phyloP scores from a whole-genome alignment of 2,888 invertebrate species.

The Eupithecia tripunctaria region DNA sequence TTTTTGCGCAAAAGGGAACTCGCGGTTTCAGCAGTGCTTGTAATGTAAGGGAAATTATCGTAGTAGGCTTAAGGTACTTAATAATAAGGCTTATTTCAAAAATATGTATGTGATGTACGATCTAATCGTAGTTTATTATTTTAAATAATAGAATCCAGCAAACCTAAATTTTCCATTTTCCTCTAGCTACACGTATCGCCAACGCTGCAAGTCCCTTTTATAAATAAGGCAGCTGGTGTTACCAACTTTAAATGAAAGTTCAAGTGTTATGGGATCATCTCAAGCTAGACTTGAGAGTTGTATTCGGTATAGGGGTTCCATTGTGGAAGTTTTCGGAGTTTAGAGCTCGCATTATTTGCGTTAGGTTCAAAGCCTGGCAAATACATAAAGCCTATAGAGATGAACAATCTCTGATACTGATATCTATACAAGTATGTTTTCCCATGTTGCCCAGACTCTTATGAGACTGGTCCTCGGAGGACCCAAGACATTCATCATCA shows the following conservation, averaged over 20 bases:
- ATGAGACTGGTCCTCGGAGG: too few species aligned
- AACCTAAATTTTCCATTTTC: background rate
- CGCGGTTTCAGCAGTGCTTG: too few species aligned
- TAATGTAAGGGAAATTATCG: too few species aligned
- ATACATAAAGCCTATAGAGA: background rate
- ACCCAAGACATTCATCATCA: background rate
- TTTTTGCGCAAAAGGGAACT: too few species aligned
- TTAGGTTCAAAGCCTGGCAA: background rate
- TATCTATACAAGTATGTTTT: background rate
- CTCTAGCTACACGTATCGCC: background rate
- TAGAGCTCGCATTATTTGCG: conserved; percentile 8
- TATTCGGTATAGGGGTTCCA: conserved; percentile 19
- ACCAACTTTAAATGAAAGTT: conserved; percentile 34
- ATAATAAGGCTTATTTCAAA: too few species aligned
- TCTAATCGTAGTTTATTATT: background rate
- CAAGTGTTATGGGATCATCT: conserved; percentile 30
- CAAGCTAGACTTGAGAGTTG: conserved; percentile 19
- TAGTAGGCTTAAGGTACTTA: too few species aligned
- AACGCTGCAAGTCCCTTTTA: background rate
- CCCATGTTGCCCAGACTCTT: too few species aligned
- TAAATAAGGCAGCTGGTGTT: conserved; percentile 13
- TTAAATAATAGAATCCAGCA: background rate
- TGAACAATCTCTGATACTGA: background rate
- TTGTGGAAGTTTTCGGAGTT: conserved; percentile 27
- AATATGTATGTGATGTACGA: too few species aligned